Evolutionary conservation across 2,113 vertebrate species (phyloP).

Genomic region (Indicator indicator): DNA sequence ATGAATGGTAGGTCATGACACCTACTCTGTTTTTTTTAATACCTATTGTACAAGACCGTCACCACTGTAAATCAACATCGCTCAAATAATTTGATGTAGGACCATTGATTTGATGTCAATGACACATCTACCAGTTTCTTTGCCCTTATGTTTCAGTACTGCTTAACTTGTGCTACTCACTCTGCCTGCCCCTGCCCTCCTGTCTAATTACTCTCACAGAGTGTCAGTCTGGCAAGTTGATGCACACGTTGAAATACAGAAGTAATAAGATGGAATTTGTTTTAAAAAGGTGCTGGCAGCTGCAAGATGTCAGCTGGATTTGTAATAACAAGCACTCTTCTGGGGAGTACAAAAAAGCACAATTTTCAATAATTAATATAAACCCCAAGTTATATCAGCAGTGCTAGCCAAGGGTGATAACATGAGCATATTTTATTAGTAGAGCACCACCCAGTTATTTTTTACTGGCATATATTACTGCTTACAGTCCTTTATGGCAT

Average conservation of each 20-base stretch:
- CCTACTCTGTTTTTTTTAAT: neutral
- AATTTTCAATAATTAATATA: conserved; percentile 26
- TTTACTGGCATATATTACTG: neutral
- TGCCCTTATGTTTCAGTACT: neutral
- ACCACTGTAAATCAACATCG: neutral
- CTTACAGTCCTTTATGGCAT: neutral
- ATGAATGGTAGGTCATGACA: neutral
- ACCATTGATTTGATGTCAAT: neutral
- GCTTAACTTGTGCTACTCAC: neutral
- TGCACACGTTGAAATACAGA: neutral
- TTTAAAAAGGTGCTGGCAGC: conserved; percentile 13
- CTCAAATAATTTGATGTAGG: neutral
- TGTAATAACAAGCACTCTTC: conserved; percentile 23
- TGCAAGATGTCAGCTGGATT: conserved; percentile 4
- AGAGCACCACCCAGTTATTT: neutral
- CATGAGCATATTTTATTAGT: conserved; percentile 1
- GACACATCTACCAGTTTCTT: neutral
- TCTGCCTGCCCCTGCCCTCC: neutral
- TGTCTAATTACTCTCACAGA: neutral
- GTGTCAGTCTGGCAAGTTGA: neutral
- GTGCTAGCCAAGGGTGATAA: conserved; percentile 35
- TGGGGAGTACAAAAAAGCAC: neutral
- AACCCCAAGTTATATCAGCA: neutral
- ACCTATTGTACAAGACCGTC: neutral
- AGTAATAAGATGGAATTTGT: neutral